These are phyloP conservation scores for Mesaphorura yosii DNA, from an alignment of 1,140 invertebrate species.

Conservation along the genomic window DNA sequence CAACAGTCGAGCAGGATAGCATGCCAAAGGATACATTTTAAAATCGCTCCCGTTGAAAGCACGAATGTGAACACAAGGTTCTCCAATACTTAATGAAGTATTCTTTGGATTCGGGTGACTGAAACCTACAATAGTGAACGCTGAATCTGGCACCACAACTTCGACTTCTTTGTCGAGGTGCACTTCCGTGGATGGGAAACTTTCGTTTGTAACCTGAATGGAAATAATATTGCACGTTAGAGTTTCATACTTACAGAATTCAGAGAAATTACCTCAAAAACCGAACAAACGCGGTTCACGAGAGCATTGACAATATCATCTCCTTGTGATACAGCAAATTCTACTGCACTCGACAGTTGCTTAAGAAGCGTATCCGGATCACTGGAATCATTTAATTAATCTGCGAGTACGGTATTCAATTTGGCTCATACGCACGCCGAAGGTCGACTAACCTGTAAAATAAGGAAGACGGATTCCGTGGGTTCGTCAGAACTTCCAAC, in stretches of 20 bases:
- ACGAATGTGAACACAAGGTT: slow-evolving; percentile 8
- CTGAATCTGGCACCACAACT: not conserved
- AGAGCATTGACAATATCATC: not conserved
- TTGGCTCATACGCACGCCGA: too few relatives aligned
- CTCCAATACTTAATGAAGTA: not conserved
- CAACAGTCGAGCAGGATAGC: slow-evolving; percentile 3
- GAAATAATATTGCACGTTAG: not conserved
- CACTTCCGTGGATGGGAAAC: slow-evolving; percentile 3
- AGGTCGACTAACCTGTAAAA: slow-evolving; percentile 6
- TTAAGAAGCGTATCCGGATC: not conserved
- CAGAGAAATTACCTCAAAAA: not conserved
- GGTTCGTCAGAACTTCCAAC: slow-evolving; percentile 5
- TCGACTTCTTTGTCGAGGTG: slow-evolving; percentile 6
- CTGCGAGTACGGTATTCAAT: too few relatives aligned
- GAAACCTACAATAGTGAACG: slow-evolving; percentile 1
- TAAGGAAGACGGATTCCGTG: slow-evolving; percentile 7
- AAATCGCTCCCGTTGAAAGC: slow-evolving; percentile 1
- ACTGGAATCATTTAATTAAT: not conserved
- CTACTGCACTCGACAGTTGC: not conserved
- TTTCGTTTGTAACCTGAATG: slow-evolving; percentile 4
- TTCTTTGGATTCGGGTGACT: not conserved
- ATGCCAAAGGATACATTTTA: not conserved
- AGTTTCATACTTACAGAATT: not conserved
- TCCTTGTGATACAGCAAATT: not conserved
- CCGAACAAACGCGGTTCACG: not conserved